Evolutionary conservation across 2,113 vertebrate genomes (phyloP).

Genomic region (Sakesphorus luctuosus): DNA sequence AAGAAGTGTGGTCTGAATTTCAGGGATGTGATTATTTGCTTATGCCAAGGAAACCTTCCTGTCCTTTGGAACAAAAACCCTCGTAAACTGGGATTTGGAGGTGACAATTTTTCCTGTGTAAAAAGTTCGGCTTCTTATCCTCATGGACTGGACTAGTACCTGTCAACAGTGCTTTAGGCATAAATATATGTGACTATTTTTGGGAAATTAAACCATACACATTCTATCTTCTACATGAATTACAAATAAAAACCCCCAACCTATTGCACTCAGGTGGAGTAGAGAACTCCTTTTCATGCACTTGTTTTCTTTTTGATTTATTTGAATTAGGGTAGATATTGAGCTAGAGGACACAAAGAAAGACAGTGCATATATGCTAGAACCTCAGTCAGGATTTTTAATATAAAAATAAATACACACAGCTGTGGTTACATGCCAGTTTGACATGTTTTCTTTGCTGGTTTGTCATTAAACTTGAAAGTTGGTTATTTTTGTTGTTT

Average conservation of each 20-base stretch:
- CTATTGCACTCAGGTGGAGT: not conserved
- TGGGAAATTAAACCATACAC: not conserved
- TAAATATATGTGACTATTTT: not conserved
- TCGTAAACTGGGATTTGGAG: not conserved
- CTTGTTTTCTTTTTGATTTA: not conserved
- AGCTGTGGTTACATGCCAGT: not conserved
- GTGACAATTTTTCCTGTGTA: not conserved
- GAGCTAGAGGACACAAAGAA: not conserved
- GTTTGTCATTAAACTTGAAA: not conserved
- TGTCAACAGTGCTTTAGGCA: not conserved
- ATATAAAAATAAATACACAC: not conserved
- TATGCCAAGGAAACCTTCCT: not conserved
- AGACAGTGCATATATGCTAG: not conserved
- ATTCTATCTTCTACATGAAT: not conserved
- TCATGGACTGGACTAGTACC: not conserved
- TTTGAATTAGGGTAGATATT: not conserved
- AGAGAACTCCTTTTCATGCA: not conserved
- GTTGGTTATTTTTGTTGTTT: not conserved
- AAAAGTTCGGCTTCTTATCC: not conserved
- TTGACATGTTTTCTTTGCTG: not conserved
- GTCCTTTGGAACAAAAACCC: not conserved
- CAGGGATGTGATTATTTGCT: not conserved
- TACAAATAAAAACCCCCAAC: not conserved
- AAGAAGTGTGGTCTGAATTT: not conserved
- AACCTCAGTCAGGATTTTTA: not conserved